Evolutionary conservation across 2,797 vertebrate species (phyloP).

Genomic region (Morelia viridis): DNA sequence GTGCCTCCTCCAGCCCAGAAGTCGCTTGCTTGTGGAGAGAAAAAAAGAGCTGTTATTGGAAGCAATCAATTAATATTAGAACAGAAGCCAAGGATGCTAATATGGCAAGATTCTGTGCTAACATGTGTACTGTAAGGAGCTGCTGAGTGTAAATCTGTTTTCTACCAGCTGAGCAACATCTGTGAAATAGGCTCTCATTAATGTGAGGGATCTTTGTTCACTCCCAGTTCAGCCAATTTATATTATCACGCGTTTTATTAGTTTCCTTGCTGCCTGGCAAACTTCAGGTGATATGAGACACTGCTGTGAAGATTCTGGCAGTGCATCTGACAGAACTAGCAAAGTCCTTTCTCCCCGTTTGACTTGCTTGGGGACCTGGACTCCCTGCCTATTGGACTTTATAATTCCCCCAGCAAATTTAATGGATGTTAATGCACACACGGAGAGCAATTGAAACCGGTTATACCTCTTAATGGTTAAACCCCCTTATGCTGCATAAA

Average conservation of each 20-base stretch:
- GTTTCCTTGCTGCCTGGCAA: constrained; percentile 62
- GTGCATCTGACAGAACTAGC: constrained; percentile 15
- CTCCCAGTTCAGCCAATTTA: constrained; percentile 49
- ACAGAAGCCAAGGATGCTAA: constrained; percentile 33
- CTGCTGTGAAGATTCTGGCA: constrained; percentile 55
- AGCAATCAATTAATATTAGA: constrained; percentile 39
- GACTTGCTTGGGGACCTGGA: constrained; percentile 50
- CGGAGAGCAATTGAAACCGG: constrained; percentile 50
- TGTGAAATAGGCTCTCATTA: constrained; percentile 59
- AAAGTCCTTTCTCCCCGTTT: constrained; percentile 8
- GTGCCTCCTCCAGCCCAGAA: not conserved
- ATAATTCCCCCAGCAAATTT: constrained; percentile 55
- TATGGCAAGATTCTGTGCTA: constrained; percentile 56
- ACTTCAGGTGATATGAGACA: constrained; percentile 51
- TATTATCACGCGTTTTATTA: constrained; percentile 60
- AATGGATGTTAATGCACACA: constrained; percentile 57
- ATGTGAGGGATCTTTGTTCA: constrained; percentile 49
- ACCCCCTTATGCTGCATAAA: constrained; percentile 61
- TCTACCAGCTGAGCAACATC: constrained; percentile 64
- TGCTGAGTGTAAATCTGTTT: constrained; percentile 65
- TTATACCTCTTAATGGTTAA: constrained; percentile 54
- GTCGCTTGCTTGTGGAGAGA: not conserved
- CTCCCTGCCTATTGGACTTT: constrained; percentile 37
- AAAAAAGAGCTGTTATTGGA: constrained; percentile 20
- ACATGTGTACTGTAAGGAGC: constrained; percentile 55